Evolutionary conservation across 30 jellyfish, hydroid and myxozoan species (phyloP), one percentile per base, ranked within the genome.

Genomic region (Mastigias papua): DNA sequence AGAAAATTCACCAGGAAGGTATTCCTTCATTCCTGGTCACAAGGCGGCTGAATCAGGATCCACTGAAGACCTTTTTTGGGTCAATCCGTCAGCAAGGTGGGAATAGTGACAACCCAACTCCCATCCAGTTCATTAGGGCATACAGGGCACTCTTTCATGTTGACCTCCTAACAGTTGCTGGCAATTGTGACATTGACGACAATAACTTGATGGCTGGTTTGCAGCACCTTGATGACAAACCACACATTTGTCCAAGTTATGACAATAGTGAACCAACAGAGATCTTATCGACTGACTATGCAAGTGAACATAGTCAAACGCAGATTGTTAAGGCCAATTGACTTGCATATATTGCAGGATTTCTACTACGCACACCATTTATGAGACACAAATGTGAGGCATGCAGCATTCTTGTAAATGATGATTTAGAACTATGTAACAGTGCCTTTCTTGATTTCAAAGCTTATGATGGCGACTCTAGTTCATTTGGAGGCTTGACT

Each of bases 401-500:
- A 7, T 32, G 84, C 42, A 48, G 83, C 13, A 50, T 46, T 49
- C 80, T 57, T 31, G 85, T 17, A 32, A 63, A 15, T 37, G 91
- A 57, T 27, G 25, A 26, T 23, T 15, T 81, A 6, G 65, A 54
- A 42, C 5, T 34, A 27, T 2, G 30, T 5, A 57, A 57, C 10
- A 60, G 46, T n/a, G 67, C 69, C 65, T 51, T 78, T 42, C 76
- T 81, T 34, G 11, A 29, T 22, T 81, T 81, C 83, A 81, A 66
- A 42, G 77, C 91, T 26, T 65, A 81, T 66, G 91, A 81, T 37
- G 22, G 63, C 17, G 73, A 81, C 4, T 54, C 91, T 10, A 78
- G 68, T 34, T 11, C 63, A 48, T 66, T 62, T 64, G 50, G 85
- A 21, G 91, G 83, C 15, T 66, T 66, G 31, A 37, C 64, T 62